Percentiles rank a stretch among this genome's conserved stretches.
These are phyloP conservation scores for Stegophylla sp. DNA, from an alignment of 2,888 invertebrate species.

Conservation along the genomic window DNA sequence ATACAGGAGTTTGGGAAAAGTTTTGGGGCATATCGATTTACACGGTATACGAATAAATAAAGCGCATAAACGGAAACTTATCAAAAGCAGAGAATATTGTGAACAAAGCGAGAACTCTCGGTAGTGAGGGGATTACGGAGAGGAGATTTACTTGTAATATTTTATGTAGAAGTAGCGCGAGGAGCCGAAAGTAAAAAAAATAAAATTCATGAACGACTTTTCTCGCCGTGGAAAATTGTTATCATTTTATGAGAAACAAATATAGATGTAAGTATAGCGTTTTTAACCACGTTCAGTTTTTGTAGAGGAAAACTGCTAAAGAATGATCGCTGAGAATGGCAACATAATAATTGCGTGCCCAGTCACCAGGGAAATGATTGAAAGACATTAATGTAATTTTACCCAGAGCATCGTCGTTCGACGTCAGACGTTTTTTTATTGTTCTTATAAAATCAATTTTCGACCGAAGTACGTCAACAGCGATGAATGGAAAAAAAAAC, in stretches of 20 bases:
- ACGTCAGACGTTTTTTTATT: not conserved
- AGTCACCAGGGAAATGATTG: slow-evolving; percentile 35
- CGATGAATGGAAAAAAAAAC: not conserved
- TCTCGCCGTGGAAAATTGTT: slow-evolving; percentile 34
- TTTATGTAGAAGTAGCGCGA: too few species aligned
- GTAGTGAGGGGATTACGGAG: not conserved
- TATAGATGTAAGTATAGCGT: not conserved
- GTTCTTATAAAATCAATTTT: slow-evolving; percentile 14
- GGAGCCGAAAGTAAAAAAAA: slow-evolving; percentile 18
- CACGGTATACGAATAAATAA: slow-evolving; percentile 44
- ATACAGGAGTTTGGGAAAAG: slow-evolving; percentile 28
- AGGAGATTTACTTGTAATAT: not conserved
- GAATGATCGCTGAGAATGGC: slow-evolving; percentile 6
- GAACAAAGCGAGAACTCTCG: slow-evolving; percentile 13
- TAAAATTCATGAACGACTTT: slow-evolving; percentile 13
- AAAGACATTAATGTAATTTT: slow-evolving; percentile 7
- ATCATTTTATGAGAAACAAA: slow-evolving; percentile 17
- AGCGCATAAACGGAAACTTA: slow-evolving; percentile 20
- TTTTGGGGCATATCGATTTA: slow-evolving; percentile 31
- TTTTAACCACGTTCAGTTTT: not conserved
- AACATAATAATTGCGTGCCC: slow-evolving; percentile 25
- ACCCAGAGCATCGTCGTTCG: not conserved
- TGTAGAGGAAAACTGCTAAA: not conserved
- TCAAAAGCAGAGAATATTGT: slow-evolving; percentile 35
- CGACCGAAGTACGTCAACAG: not conserved